These are phyloP conservation scores for Cydia strobilella DNA, from an alignment of 1,140 invertebrate genomes.

Conservation along the genomic window DNA sequence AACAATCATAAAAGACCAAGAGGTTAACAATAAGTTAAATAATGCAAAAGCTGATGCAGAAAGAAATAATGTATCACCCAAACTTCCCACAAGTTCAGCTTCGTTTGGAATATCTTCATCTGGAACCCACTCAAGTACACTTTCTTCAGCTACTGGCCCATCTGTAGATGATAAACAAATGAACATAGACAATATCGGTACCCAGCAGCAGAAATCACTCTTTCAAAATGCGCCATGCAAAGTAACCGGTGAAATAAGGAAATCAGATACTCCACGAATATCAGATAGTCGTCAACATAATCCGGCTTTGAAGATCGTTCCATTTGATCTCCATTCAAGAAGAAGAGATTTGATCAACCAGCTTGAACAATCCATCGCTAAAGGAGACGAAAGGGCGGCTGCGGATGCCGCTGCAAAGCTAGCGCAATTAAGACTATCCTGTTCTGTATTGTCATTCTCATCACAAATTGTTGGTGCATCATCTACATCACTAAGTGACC, in stretches of 20 bases:
- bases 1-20: background rate
- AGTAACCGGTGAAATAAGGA: background rate
- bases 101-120: background rate
- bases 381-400: slow-evolving; percentile 67
- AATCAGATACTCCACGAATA: slow-evolving; percentile 2
- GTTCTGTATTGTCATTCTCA: slow-evolving; percentile 72
- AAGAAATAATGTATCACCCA: background rate
- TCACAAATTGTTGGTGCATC: slow-evolving; percentile 63
- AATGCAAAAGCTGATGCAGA: background rate
- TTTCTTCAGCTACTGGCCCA: background rate
- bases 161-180: background rate
- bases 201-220: background rate
- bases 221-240: background rate
- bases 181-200: background rate
- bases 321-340: slow-evolving; percentile 53
- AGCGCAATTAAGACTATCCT: slow-evolving; percentile 66
- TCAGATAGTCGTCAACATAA: slow-evolving; percentile 8
- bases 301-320: background rate
- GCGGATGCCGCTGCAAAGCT: slow-evolving; percentile 68
- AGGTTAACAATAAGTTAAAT: background rate
- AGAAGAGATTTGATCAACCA: slow-evolving; percentile 67
- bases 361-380: slow-evolving; percentile 71
- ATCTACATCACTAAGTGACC: slow-evolving; percentile 38
- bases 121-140: background rate
- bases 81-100: background rate